Evolutionary conservation across 2,888 invertebrate species (phyloP), one percentile per base, ranked within the genome.

Genomic region (Thalpophila matura): DNA sequence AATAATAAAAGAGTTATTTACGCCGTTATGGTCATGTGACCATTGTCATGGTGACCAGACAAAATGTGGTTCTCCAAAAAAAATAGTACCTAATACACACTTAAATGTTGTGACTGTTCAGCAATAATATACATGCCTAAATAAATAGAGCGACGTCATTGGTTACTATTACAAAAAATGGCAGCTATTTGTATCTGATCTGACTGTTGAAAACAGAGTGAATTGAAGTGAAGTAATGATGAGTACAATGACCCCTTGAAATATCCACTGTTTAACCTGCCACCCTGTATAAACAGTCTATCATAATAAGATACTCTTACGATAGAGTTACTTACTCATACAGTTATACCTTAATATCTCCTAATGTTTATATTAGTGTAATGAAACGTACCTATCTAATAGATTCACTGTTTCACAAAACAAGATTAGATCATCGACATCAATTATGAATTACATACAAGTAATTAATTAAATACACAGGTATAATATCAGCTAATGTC

Each of bases 391-490:
- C 31, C 3, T 31, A 31, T 31, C 9, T 61, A 31, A 43, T 37
- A 14, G n/a, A n/a, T n/a, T n/a, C n/a, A n/a, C n/a, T n/a, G 24
- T 38, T 50, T 9, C n/a, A 20, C 29, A 38, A 14, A 46, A 59
- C 33, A 35, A 31, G 45, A 59, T 65, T 42, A 65, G 33, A 51
- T 59, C 65, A 50, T 40, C 16, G 10, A 24, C n/a, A 66, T 35
- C 29, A 7, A 31, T 10, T 16, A 12, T 16, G 7, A 38, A n/a
- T 14, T 45, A 27, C 12, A 27, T 16, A 22, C 49, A 10, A 20
- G 27, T 61, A 61, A 37, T 43, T 42, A 62, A 22, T 29, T 47
- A 27, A n/a, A 7, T 20, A n/a, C 2, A 16, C 4, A 26, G 0
- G 4, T 29, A 16, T 4, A 33, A 12, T 29, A 33, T 33, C n/a